Conservation (phyloP, 2,113 vertebrate species). For the Psittacula cyanocephala region DNA sequence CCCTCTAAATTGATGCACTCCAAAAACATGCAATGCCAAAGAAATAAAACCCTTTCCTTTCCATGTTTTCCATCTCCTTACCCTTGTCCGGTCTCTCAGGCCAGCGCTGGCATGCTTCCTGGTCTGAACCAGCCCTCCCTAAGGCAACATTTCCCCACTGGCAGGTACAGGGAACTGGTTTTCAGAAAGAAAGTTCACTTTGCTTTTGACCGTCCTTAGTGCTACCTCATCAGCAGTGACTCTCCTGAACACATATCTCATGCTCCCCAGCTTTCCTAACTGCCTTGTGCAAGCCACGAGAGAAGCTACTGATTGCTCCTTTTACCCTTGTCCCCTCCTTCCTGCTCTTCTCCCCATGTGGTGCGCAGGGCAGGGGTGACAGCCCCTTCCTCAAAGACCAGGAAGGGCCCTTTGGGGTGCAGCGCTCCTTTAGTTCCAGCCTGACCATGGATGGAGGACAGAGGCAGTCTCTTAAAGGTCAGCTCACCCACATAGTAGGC, state of each 20-base stretch:
- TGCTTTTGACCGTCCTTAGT: background rate
- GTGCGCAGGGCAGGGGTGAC: background rate
- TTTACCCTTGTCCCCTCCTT: background rate
- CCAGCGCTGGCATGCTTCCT: background rate
- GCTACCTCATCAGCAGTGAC: slow-evolving; percentile 56
- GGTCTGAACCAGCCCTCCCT: background rate
- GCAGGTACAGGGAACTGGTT: background rate
- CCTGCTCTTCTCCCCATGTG: accelerated
- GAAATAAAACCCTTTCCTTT: background rate
- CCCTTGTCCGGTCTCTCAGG: background rate
- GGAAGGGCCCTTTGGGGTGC: background rate
- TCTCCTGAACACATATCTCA: background rate
- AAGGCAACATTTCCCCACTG: background rate
- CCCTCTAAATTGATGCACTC: background rate
- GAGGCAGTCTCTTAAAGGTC: background rate
- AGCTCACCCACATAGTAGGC: accelerated
- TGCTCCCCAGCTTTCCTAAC: background rate
- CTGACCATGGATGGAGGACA: accelerated
- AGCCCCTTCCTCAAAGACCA: background rate
- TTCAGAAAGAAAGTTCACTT: background rate
- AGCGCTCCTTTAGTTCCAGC: background rate
- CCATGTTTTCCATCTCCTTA: background rate
- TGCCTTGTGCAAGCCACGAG: background rate
- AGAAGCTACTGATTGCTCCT: background rate
- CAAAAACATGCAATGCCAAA: slow-evolving; percentile 43